phyloP scores from a whole-genome alignment of 2,113 vertebrate species.

The Bufo bufo region DNA sequence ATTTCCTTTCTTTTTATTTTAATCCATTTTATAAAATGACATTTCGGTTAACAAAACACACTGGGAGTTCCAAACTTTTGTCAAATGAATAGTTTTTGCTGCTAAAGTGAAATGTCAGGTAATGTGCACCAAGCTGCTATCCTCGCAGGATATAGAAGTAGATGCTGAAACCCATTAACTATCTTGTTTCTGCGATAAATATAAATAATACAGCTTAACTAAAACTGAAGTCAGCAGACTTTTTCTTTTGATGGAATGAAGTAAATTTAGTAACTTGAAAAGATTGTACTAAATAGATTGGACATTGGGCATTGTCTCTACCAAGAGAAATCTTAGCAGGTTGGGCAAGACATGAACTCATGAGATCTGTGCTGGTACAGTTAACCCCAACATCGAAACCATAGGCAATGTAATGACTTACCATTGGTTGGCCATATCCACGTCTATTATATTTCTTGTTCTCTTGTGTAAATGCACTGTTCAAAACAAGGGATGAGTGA shows the following conservation, averaged over 20 bases:
- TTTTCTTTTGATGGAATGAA: background rate
- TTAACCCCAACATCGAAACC: too few species aligned
- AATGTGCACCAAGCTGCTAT: constrained; percentile 12
- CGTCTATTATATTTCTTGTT: too few species aligned
- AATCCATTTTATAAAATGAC: background rate
- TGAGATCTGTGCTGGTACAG: too few species aligned
- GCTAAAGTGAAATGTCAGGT: background rate
- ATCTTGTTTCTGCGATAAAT: background rate
- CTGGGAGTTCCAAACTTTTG: background rate
- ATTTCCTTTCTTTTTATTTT: background rate
- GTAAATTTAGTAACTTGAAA: background rate
- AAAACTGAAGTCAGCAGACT: background rate
- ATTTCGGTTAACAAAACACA: constrained; percentile 8
- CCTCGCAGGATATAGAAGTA: background rate
- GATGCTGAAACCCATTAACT: constrained; percentile 11
- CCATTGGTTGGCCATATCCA: too few species aligned
- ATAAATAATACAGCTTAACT: background rate
- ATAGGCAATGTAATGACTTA: too few species aligned
- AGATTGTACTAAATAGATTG: background rate
- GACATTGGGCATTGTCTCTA: too few species aligned
- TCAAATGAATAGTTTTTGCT: constrained; percentile 4
- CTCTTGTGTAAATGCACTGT: too few species aligned
- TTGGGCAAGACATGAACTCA: too few species aligned
- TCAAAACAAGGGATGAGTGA: too few species aligned
- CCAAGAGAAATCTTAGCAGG: too few species aligned